phyloP scores from a whole-genome alignment of 2,888 invertebrate species.

The Drosophila affinis region DNA sequence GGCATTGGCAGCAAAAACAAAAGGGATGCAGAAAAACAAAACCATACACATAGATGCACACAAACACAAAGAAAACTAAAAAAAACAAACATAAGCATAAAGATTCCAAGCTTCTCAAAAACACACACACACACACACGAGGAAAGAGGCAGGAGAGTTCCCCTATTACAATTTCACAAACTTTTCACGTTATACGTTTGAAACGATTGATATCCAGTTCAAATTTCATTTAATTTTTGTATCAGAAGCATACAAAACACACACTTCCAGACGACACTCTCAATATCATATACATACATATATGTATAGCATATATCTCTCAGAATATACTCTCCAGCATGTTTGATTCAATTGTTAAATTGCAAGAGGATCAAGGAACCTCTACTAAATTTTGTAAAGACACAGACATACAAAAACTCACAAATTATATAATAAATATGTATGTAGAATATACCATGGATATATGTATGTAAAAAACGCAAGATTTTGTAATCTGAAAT shows the following conservation, averaged over 20 bases:
- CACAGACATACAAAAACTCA: conserved; percentile 16
- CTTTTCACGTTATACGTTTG: too few relatives aligned
- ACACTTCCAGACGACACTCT: not conserved
- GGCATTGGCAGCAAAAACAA: conserved; percentile 33
- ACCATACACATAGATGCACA: not conserved
- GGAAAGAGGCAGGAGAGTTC: conserved; percentile 6
- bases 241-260: conserved; percentile 19
- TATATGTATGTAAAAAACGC: conserved; percentile 36
- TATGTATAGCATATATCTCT: not conserved
- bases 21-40: conserved; percentile 29
- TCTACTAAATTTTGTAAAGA: conserved; percentile 27
- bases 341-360: not conserved
- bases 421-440: conserved; percentile 6
- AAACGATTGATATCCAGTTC: not conserved
- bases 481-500: conserved; percentile 36
- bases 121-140: not conserved
- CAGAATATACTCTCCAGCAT: not conserved
- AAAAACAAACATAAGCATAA: conserved; percentile 8
- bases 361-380: not conserved
- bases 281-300: not conserved
- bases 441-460: conserved; percentile 40
- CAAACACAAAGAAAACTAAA: conserved; percentile 3
- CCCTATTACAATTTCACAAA: too few relatives aligned
- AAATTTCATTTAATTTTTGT: conserved; percentile 40
- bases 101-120: conserved; percentile 25